Conservation (phyloP, 2,888 invertebrate species). For the Rotaria magnacalcarata region DNA sequence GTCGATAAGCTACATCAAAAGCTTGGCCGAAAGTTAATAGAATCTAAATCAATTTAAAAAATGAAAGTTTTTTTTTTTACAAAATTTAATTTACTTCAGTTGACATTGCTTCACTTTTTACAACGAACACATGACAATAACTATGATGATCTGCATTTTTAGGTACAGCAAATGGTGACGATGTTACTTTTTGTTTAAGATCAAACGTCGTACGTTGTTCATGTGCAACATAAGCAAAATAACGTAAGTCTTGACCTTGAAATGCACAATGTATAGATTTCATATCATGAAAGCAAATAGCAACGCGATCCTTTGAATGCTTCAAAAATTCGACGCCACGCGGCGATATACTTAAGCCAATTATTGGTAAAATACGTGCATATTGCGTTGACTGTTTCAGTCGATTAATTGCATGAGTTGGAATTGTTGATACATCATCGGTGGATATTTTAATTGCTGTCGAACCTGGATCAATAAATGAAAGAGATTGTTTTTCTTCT, state of each 20-base stretch:
- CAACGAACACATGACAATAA: conserved; percentile 46
- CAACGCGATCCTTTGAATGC: background rate
- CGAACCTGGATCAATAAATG: background rate
- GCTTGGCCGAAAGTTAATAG: conserved; percentile 45
- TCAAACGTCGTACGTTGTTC: background rate
- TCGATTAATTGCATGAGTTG: conserved; percentile 1
- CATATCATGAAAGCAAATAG: conserved; percentile 40
- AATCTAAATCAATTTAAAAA: background rate
- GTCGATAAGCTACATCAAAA: conserved; percentile 43
- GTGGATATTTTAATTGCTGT: background rate
- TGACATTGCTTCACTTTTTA: conserved; percentile 40
- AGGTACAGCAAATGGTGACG: background rate
- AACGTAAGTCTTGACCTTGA: conserved; percentile 43
- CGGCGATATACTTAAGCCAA: conserved; percentile 21
- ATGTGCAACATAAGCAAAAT: conserved; percentile 43
- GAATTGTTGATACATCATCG: background rate
- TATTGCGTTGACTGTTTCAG: conserved; percentile 23
- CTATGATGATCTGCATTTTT: conserved; percentile 29
- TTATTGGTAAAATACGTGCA: conserved; percentile 10
- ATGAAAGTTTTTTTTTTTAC: background rate
- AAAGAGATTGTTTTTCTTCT: too few relatives aligned
- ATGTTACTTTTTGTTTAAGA: conserved; percentile 4
- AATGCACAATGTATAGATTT: conserved; percentile 44
- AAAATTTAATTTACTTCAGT: conserved; percentile 1
- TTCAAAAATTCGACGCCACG: conserved; percentile 34